Base-by-base conservation (phyloP, 1,140 invertebrate genomes). In the Lamellibrachia luymesi region DNA sequence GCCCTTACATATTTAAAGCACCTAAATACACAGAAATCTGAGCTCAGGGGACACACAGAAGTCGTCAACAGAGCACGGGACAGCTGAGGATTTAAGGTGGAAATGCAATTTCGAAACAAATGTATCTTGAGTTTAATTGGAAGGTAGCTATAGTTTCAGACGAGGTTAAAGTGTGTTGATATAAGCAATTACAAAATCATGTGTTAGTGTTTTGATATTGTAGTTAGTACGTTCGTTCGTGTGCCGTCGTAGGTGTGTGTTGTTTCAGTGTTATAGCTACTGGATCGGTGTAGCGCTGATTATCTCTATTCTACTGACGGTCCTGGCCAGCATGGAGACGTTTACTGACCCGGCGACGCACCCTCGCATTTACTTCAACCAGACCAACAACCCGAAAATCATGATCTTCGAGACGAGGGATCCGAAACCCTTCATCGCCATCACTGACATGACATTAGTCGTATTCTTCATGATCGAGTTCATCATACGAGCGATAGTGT, bases 391-490 rank as follows among this genome's bases (percentile, higher is more conserved):
- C 91, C 91, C 13, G 22, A 17, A 22, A 38, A 90, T 38, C 1
- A 2, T 80, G 5, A 17, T 22, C 8, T 22, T 80, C 92, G 2
- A 2, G 6, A 13, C 4, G 8, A 51, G 27, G 92, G 92, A 51
- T 13, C 92, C 92, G 49, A 8, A 17, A 10, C 92, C 92, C 10
- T 0, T n/a, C 27, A 50, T 92, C 49, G 8, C 10, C 50, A 17
- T 38, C 50, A 50, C 27, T 13, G 50, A 92, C 50, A 10, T 50
- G 2, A 38, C 51, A 8, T n/a, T 92, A 2, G 50, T 97, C 92
- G 90, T 95, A 8, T 97, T 96, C 95, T 96, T 96, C 93, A 93
- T 95, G 22, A 91, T 96, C 52, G 96, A 96, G 94, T 93, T 96
- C 4, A 91, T 95, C 4, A 90, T 95, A 1, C 93, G 96, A 25